Evolutionary conservation across 30 jellyfish, hydroid and myxozoan genomes (phyloP).

Genomic region (Pseudorhiza aurosa): DNA sequence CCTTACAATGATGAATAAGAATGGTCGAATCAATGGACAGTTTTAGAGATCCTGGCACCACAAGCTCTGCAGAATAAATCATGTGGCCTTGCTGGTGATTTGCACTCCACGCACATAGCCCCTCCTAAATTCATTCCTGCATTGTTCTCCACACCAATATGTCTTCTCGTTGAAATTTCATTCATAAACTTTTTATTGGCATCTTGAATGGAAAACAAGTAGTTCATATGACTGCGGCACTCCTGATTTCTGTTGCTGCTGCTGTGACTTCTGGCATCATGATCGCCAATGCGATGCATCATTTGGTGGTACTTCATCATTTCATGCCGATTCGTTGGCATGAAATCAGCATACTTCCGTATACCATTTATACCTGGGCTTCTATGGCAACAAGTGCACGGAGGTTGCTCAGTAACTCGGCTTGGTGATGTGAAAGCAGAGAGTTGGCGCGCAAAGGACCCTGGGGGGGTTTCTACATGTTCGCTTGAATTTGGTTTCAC

Average conservation of each 20-base stretch:
- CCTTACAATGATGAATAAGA: too few species aligned
- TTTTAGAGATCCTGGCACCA: conserved; percentile 67
- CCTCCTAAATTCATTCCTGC: conserved; percentile 19
- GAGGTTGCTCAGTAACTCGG: conserved; percentile 49
- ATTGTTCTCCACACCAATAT: not conserved
- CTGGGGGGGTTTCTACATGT: conserved; percentile 4
- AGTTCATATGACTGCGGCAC: conserved; percentile 41
- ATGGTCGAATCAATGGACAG: conserved; percentile 30
- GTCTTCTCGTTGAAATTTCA: conserved; percentile 27
- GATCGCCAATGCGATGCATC: conserved; percentile 48
- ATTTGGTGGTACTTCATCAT: conserved; percentile 34
- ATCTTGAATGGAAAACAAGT: conserved; percentile 52
- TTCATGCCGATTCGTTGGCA: conserved; percentile 38
- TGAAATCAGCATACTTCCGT: conserved; percentile 30
- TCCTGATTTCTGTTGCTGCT: too few species aligned
- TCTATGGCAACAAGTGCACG: conserved; percentile 54
- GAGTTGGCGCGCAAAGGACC: conserved; percentile 41
- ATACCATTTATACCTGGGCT: too few species aligned
- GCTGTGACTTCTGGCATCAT: conserved; percentile 38
- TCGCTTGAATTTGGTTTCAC: conserved; percentile 17
- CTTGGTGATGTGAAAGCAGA: conserved; percentile 61
- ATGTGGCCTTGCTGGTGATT: conserved; percentile 56
- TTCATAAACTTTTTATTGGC: conserved; percentile 25
- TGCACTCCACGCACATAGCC: conserved; percentile 52
- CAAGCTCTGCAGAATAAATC: conserved; percentile 70